Percentiles rank a stretch among this genome's conserved stretches.
These are phyloP conservation scores for Mesoclemmys tuberculata DNA, from an alignment of 2,113 vertebrate species.

Conservation along the genomic window DNA sequence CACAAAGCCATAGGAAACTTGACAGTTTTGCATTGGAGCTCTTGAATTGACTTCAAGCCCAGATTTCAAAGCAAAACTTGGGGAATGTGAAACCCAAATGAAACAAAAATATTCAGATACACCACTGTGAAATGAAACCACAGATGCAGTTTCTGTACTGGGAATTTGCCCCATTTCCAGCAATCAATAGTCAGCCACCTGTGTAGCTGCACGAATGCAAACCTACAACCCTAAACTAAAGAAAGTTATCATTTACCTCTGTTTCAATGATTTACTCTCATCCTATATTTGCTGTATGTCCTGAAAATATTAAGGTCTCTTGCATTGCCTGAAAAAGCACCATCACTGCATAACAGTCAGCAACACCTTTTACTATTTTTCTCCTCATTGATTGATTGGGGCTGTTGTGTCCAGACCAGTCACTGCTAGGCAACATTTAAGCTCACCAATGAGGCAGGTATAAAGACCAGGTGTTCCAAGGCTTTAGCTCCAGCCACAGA, in stretches of 20 bases:
- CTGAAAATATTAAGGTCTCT: conserved; percentile 22
- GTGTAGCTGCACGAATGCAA: background rate
- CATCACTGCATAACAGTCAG: background rate
- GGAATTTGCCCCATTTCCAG: background rate
- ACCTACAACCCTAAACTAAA: background rate
- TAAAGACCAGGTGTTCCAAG: background rate
- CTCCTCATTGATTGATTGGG: background rate
- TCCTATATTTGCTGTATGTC: conserved; percentile 5
- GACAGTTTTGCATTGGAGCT: conserved; percentile 30
- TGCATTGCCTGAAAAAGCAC: conserved; percentile 17
- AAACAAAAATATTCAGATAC: conserved; percentile 35
- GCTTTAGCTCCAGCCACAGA: background rate
- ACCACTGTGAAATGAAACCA: background rate
- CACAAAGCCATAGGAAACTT: conserved; percentile 46
- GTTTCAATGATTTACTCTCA: background rate
- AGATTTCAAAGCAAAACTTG: conserved; percentile 36
- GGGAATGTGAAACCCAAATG: conserved; percentile 35
- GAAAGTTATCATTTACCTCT: background rate
- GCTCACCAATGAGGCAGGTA: background rate
- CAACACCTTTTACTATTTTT: background rate
- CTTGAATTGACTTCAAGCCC: conserved; percentile 36
- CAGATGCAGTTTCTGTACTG: background rate
- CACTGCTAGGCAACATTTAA: background rate
- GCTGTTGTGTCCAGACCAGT: background rate
- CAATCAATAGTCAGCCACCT: background rate